Percentiles rank a stretch among this genome's conserved stretches.
Conservation (phyloP, 2,113 vertebrate genomes). For the Atrichornis clamosus region DNA sequence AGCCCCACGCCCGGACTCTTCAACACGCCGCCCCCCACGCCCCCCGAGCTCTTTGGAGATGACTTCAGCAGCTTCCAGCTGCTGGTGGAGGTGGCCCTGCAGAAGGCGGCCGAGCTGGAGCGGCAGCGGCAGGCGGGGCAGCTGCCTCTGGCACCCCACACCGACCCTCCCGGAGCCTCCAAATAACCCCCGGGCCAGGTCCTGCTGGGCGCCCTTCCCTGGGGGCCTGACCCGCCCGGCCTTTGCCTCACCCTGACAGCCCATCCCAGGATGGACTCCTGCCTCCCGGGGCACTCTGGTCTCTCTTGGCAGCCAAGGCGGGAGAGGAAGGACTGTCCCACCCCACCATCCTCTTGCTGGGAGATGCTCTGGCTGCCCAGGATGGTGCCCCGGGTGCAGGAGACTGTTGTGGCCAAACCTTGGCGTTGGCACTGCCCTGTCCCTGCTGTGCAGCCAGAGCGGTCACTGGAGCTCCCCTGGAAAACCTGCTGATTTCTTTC, state of each 20-base stretch:
- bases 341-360: not conserved
- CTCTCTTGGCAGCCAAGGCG: not conserved
- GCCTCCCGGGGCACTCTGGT: not conserved
- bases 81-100: conserved; percentile 87
- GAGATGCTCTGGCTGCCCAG: not conserved
- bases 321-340: not conserved
- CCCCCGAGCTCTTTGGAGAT: conserved; percentile 84
- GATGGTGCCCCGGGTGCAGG: not conserved
- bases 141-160: conserved; percentile 27
- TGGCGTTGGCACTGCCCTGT: not conserved
- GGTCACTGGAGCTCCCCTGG: not conserved
- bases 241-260: not conserved
- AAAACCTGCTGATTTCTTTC: conserved; percentile 46
- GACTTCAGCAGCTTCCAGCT: conserved; percentile 93
- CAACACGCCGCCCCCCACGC: conserved; percentile 87
- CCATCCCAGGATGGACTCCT: not conserved
- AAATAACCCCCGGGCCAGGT: conserved; percentile 16
- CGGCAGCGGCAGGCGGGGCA: conserved; percentile 72
- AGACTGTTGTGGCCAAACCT: not conserved
- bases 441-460: not conserved
- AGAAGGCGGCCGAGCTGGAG: conserved; percentile 88
- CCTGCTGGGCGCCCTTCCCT: not conserved
- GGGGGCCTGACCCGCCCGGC: not conserved
- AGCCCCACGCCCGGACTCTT: conserved; percentile 84
- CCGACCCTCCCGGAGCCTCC: conserved; percentile 22